Conservation (phyloP, 1,140 invertebrate species). For the Hypsibius dujardini region DNA sequence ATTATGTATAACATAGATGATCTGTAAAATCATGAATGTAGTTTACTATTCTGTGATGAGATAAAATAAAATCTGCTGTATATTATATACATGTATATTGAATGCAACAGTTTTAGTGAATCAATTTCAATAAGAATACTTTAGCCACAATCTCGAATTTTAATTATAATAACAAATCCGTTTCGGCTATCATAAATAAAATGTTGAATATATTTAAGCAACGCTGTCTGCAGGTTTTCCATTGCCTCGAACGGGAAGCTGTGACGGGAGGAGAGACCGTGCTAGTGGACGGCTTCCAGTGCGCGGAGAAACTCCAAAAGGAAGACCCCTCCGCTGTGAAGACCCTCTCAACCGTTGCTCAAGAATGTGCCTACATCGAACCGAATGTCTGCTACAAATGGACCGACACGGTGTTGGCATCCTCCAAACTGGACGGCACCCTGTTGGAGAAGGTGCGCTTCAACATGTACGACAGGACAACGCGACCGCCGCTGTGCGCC, state of each 20-base stretch:
- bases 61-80: too few species aligned
- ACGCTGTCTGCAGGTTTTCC: slow-evolving; percentile 40
- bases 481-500: slow-evolving; percentile 36
- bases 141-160: too few species aligned
- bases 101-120: too few species aligned
- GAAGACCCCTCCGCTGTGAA: slow-evolving; percentile 39
- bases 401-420: slow-evolving; percentile 38
- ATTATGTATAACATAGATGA: too few species aligned
- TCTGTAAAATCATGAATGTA: too few species aligned
- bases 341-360: slow-evolving; percentile 36
- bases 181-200: too few species aligned
- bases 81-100: too few species aligned
- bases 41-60: too few species aligned
- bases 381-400: slow-evolving; percentile 37
- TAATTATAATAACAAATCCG: too few species aligned
- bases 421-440: slow-evolving; percentile 32
- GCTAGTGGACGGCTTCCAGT: slow-evolving; percentile 49
- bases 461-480: slow-evolving; percentile 49
- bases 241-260: slow-evolving; percentile 43
- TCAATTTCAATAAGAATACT: too few species aligned
- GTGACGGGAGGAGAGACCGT: slow-evolving; percentile 45
- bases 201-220: too few species aligned
- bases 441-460: slow-evolving; percentile 33
- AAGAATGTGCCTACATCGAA: slow-evolving; percentile 48
- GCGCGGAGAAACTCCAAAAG: slow-evolving; percentile 39